Base-by-base conservation (phyloP, 1,140 invertebrate species). In the Eriosoma lanigerum region DNA sequence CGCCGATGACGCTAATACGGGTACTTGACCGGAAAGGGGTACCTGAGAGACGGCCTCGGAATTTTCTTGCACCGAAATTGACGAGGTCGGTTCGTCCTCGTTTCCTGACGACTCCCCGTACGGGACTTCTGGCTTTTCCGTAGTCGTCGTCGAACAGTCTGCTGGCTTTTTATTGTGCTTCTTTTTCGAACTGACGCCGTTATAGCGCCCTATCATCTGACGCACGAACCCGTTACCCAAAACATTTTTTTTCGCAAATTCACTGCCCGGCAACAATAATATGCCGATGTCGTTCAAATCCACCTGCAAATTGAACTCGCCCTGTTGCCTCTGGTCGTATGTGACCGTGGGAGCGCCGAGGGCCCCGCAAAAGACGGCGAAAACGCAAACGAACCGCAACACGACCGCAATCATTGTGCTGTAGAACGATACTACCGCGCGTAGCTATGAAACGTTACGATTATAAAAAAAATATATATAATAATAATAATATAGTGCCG, bases 271-370 rank as follows among this genome's bases (percentile, higher is more conserved):
- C 56, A 78, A 13, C 12, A 78, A n/a, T 9, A 78, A 0, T 8
- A 78, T 13, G n/a, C 56, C 73, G 4, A 78, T 32, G 24, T 62
- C 75, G 12, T 78, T 21, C 24, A 78, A 3, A 3, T 78, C 75
- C 15, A 78, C 75, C 10, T 62, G 75, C 17, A 78, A 8, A n/a
- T 78, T 78, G 56, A 29, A 78, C 17, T 62, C 75, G 1, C 75
- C 75, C 0, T 78, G 50, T 46, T 78, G 75, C 15, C 75, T 29
- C 38, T 78, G 75, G 17, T 78, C 75, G 56, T 78, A 78, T 3
- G 75, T 78, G 38, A 78, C 54, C 32, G 75, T 60, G 0, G 75
- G 75, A 0, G 54, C 54, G 6, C 75, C 3, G 19, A 75, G 19
- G 8, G 21, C 17, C 13, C 56, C 54, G 24, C 38, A 21, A 13